Evolutionary conservation across 2,113 vertebrate genomes (phyloP).

Genomic region (Tragelaphus strepsiceros): DNA sequence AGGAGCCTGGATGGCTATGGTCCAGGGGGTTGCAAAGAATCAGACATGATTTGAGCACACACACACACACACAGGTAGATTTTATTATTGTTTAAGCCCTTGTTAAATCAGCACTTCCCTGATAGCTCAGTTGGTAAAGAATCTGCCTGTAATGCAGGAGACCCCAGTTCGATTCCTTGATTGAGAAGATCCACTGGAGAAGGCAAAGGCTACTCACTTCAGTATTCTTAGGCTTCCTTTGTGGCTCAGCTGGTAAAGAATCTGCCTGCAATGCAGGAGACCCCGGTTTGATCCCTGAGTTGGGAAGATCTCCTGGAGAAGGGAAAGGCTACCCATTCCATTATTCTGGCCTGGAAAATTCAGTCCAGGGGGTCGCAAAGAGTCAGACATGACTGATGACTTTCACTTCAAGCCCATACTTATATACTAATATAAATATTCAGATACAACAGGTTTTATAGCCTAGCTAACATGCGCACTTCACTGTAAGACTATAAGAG

Average conservation of each 20-base stretch:
- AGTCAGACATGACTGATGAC: neutral
- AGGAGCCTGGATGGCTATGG: accelerated
- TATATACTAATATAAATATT: neutral
- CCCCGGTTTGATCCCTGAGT: accelerated
- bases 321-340: neutral
- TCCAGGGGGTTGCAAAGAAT: neutral
- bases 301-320: neutral
- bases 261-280: neutral
- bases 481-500: neutral
- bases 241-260: neutral
- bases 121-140: neutral
- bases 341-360: neutral
- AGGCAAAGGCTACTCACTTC: neutral
- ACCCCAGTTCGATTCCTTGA: accelerated
- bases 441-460: neutral
- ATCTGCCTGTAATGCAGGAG: neutral
- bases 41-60: neutral
- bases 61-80: neutral
- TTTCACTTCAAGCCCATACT: neutral
- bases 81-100: neutral
- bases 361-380: neutral
- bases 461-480: neutral
- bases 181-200: neutral
- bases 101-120: neutral
- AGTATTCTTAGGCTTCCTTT: neutral